phyloP scores from a whole-genome alignment of 2,888 invertebrate genomes.

The Troides aeacus region DNA sequence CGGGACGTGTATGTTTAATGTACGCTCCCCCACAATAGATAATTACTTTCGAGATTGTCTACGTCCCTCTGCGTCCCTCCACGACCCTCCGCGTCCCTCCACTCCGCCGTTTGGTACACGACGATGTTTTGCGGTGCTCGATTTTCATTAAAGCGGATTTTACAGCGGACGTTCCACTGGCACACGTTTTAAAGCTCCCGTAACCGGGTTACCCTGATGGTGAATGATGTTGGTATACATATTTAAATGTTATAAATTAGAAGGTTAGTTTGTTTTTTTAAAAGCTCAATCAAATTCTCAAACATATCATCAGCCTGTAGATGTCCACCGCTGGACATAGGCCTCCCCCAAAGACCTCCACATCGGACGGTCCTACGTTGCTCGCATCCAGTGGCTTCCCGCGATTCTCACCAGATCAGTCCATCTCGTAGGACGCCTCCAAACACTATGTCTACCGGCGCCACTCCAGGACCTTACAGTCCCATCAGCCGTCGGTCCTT shows the following conservation, averaged over 20 bases:
- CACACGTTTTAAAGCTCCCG: constrained; percentile 8
- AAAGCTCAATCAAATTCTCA: constrained; percentile 9
- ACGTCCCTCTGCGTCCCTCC: constrained; percentile 17
- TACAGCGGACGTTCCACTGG: constrained; percentile 11
- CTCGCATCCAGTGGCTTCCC: no score
- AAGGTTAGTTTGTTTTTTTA: no score
- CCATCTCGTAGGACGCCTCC: no score
- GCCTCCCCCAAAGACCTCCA: no score
- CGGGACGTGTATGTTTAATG: constrained; percentile 14
- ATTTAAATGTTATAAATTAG: no score
- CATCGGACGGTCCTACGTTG: no score
- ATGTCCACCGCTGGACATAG: no score
- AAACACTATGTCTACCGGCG: no score
- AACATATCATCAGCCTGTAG: constrained; percentile 5
- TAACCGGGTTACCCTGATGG: background rate
- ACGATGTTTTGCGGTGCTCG: constrained; percentile 19
- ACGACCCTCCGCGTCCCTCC: constrained; percentile 3
- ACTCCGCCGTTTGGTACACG: constrained; percentile 14
- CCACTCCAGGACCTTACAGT: no score
- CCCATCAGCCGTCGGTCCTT: no score
- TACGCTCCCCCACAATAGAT: constrained; percentile 23
- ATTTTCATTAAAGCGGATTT: constrained; percentile 20
- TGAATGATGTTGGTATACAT: background rate
- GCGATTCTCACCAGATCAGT: no score
- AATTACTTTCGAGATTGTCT: constrained; percentile 25